Evolutionary conservation across 2,888 invertebrate species (phyloP).

Genomic region (Habroteleia sp.): DNA sequence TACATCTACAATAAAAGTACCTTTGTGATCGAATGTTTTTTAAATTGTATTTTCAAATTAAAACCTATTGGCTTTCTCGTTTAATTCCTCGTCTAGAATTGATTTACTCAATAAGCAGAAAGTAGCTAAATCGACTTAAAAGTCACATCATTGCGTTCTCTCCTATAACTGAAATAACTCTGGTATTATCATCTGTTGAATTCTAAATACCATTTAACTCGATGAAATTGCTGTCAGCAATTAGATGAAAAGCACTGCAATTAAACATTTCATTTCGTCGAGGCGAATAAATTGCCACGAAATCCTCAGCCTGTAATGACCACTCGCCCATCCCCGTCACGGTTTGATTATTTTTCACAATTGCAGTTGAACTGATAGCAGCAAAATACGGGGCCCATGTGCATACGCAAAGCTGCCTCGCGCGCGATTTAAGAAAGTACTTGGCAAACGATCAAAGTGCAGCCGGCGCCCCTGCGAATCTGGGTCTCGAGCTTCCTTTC

Average conservation of each 20-base stretch:
- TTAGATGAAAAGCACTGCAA: constrained; percentile 23
- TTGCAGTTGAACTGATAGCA: constrained; percentile 6
- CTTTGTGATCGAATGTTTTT: too few relatives aligned
- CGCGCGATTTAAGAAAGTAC: constrained; percentile 41
- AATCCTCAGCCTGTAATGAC: not conserved
- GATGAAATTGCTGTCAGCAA: constrained; percentile 30
- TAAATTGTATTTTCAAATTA: too few relatives aligned
- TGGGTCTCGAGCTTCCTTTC: constrained; percentile 47
- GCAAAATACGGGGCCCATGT: not conserved
- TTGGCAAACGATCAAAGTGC: constrained; percentile 63
- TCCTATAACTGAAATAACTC: constrained; percentile 20
- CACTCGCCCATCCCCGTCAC: not conserved
- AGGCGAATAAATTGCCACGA: constrained; percentile 7
- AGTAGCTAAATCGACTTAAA: constrained; percentile 7
- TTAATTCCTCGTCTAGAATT: too few relatives aligned
- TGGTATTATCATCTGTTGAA: constrained; percentile 20
- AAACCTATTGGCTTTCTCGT: too few relatives aligned
- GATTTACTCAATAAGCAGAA: not conserved
- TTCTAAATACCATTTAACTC: constrained; percentile 18
- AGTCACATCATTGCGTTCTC: constrained; percentile 6
- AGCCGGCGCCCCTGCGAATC: constrained; percentile 58
- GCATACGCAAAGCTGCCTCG: constrained; percentile 2
- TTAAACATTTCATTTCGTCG: constrained; percentile 18
- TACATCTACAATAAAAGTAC: too few relatives aligned
- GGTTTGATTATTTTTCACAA: constrained; percentile 20